These are phyloP conservation scores for Parnassius orleans DNA, from an alignment of 2,888 invertebrate genomes.

Conservation along the genomic window DNA sequence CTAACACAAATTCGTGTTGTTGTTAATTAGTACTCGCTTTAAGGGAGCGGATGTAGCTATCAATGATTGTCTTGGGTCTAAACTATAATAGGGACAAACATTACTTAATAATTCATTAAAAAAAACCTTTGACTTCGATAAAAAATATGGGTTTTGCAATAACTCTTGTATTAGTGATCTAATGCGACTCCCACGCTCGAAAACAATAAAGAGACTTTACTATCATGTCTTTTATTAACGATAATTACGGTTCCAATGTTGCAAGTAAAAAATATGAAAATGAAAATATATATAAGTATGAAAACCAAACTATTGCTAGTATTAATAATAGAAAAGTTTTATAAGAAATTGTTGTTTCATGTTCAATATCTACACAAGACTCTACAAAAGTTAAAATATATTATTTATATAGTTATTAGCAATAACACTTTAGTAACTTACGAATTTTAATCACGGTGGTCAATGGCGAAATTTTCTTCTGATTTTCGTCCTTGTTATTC, in stretches of 20 bases:
- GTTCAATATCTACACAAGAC: neutral
- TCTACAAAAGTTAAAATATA: neutral
- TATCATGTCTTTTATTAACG: slow-evolving; percentile 27
- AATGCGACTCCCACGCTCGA: slow-evolving; percentile 33
- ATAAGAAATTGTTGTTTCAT: neutral
- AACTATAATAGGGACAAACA: neutral
- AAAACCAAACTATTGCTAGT: slow-evolving; percentile 28
- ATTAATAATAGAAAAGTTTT: neutral
- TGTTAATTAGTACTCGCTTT: slow-evolving; percentile 32
- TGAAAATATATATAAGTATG: too few species aligned
- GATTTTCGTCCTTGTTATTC: slow-evolving; percentile 38
- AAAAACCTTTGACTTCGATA: slow-evolving; percentile 11
- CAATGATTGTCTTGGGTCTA: slow-evolving; percentile 24
- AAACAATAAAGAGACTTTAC: slow-evolving; percentile 29
- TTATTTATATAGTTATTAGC: neutral
- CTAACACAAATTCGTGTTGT: slow-evolving; percentile 36
- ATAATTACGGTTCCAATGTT: slow-evolving; percentile 14
- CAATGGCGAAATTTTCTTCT: slow-evolving; percentile 47
- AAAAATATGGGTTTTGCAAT: slow-evolving; percentile 4
- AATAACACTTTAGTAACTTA: slow-evolving; percentile 47
- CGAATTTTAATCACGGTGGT: slow-evolving; percentile 64
- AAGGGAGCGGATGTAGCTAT: slow-evolving; percentile 10
- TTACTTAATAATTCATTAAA: neutral
- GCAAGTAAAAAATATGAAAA: too few species aligned
- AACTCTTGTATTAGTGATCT: slow-evolving; percentile 23